Evolutionary conservation across 2,113 vertebrate genomes (phyloP).

Genomic region (Tylochromis polylepis): DNA sequence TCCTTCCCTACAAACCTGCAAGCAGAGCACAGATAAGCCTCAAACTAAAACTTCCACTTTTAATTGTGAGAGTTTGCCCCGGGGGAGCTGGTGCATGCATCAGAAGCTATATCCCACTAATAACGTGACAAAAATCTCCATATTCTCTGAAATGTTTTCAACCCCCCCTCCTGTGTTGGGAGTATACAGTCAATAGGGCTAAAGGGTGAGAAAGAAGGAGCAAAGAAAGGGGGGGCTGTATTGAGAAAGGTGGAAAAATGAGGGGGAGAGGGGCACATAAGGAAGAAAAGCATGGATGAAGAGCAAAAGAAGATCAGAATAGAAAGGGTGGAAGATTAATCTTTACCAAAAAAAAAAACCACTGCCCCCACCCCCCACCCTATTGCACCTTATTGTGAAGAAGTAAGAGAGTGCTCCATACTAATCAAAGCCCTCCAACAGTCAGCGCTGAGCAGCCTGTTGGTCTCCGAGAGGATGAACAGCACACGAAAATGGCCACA

Average conservation of each 20-base stretch:
- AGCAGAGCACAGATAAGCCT: not conserved
- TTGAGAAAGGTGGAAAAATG: constrained; percentile 58
- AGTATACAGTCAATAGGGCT: constrained; percentile 72
- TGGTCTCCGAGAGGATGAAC: constrained; percentile 57
- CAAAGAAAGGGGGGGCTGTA: constrained; percentile 45
- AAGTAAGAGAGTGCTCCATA: constrained; percentile 63
- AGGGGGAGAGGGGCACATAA: constrained; percentile 54
- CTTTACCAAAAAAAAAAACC: constrained; percentile 68
- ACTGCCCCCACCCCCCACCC: constrained; percentile 31
- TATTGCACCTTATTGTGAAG: constrained; percentile 71
- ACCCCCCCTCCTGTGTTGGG: constrained; percentile 44
- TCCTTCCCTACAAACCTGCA: not conserved
- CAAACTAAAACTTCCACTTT: not conserved
- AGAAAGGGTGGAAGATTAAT: constrained; percentile 74
- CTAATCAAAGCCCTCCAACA: constrained; percentile 72
- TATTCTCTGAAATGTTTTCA: constrained; percentile 36
- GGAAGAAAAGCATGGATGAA: constrained; percentile 58
- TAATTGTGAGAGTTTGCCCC: not conserved
- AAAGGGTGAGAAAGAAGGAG: constrained; percentile 24
- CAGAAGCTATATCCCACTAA: not conserved
- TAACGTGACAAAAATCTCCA: not conserved
- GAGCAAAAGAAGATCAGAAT: constrained; percentile 57
- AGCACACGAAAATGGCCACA: constrained; percentile 67
- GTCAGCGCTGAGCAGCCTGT: constrained; percentile 62
- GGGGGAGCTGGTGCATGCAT: not conserved